Evolutionary conservation across 2,113 vertebrate species (phyloP).

Genomic region (Gymnogyps californianus): DNA sequence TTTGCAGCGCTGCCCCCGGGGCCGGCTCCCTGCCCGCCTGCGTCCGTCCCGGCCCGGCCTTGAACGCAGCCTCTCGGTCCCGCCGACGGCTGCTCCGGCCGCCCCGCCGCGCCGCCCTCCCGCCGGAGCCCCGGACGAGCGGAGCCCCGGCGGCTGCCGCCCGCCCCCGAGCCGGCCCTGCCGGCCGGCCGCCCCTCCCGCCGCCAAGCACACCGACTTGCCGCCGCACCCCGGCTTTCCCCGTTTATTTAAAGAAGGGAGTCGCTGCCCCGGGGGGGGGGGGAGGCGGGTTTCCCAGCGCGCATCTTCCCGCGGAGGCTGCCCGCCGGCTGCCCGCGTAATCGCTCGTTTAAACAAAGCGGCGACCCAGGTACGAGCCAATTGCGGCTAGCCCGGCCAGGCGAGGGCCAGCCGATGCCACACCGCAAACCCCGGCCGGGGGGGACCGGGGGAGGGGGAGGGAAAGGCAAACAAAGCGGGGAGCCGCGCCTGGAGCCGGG

Average conservation of each 20-base stretch:
- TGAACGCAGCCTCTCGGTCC: neutral
- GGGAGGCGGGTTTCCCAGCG: neutral
- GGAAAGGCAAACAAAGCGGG: conserved; percentile 3
- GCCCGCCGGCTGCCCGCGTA: neutral
- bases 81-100: neutral
- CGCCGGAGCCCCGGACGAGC: too few species aligned
- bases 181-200: neutral
- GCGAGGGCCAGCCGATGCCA: neutral
- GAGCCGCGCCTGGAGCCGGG: neutral
- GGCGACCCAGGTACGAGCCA: neutral
- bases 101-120: neutral
- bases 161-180: neutral
- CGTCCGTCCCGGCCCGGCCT: neutral
- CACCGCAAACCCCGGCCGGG: neutral
- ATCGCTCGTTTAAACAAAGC: conserved; percentile 11
- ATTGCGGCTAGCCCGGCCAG: neutral
- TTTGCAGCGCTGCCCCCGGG: neutral
- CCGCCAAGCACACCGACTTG: neutral
- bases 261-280: neutral
- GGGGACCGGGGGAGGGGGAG: neutral
- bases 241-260: neutral
- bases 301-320: neutral
- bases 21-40: neutral
- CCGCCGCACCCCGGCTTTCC: neutral
- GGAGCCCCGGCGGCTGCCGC: neutral